Evolutionary conservation across 2,797 vertebrate species (phyloP).

Genomic region (Neomorphus geoffroyi): DNA sequence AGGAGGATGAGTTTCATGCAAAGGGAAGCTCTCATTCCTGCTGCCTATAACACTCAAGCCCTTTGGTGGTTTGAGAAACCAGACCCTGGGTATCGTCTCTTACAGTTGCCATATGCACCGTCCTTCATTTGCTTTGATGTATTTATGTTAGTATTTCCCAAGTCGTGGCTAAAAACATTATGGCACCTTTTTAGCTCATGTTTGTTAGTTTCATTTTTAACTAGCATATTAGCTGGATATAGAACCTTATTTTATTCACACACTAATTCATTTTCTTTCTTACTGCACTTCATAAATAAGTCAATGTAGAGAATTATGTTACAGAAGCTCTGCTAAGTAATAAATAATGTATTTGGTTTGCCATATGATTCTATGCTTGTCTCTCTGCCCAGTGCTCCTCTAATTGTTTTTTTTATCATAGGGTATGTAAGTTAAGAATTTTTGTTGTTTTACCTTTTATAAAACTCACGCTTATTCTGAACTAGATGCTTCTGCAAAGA

Average conservation of each 20-base stretch:
- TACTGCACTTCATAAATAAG: slow-evolving; percentile 52
- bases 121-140: neutral
- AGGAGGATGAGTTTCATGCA: neutral
- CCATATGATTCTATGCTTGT: neutral
- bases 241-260: neutral
- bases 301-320: slow-evolving; percentile 21
- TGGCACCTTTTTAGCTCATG: neutral
- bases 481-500: neutral
- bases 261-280: neutral
- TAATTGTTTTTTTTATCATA: neutral
- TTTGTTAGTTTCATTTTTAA: neutral
- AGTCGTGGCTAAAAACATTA: neutral
- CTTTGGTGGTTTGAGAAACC: neutral
- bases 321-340: slow-evolving; percentile 23
- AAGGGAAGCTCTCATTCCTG: neutral
- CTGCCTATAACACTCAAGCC: neutral
- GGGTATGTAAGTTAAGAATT: neutral
- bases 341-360: slow-evolving; percentile 53
- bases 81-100: slow-evolving; percentile 7
- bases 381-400: neutral
- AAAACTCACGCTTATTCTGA: neutral
- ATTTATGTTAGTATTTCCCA: neutral
- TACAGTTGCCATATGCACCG: neutral
- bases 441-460: neutral
- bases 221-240: neutral